phyloP scores from a whole-genome alignment of 2,797 vertebrate genomes.

The Alcedo atthis region DNA sequence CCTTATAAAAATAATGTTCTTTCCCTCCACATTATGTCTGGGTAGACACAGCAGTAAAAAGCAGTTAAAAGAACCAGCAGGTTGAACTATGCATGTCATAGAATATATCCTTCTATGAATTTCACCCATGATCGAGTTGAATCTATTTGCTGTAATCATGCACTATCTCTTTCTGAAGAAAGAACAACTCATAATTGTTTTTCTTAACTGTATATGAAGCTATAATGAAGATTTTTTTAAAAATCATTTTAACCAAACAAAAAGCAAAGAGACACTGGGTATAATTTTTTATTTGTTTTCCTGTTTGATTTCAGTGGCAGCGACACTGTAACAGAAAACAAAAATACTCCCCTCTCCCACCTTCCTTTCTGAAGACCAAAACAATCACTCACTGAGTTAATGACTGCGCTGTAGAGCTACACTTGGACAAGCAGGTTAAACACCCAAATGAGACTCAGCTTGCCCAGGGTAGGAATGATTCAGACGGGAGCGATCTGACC shows the following conservation, averaged over 20 bases:
- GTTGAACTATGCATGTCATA: neutral
- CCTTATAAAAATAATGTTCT: neutral
- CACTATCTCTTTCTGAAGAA: neutral
- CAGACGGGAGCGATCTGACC: neutral
- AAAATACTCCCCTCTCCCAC: neutral
- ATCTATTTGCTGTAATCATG: neutral
- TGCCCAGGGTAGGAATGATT: neutral
- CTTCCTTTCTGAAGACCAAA: neutral
- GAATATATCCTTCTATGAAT: neutral
- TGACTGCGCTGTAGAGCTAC: neutral
- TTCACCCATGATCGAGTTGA: neutral
- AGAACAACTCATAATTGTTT: neutral
- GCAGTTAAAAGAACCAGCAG: neutral
- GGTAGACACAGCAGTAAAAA: neutral
- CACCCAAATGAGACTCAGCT: slow-evolving; percentile 1
- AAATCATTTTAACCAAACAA: neutral
- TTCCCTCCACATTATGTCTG: neutral
- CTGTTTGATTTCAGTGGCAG: neutral
- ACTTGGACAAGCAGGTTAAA: neutral
- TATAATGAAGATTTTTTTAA: neutral
- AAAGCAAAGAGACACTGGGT: neutral
- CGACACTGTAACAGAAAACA: neutral
- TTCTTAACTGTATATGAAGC: neutral
- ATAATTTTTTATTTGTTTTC: neutral
- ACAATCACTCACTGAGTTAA: neutral